These are phyloP conservation scores for Cyprinus carpio DNA, from an alignment of 2,113 vertebrate genomes.

Conservation along the genomic window DNA sequence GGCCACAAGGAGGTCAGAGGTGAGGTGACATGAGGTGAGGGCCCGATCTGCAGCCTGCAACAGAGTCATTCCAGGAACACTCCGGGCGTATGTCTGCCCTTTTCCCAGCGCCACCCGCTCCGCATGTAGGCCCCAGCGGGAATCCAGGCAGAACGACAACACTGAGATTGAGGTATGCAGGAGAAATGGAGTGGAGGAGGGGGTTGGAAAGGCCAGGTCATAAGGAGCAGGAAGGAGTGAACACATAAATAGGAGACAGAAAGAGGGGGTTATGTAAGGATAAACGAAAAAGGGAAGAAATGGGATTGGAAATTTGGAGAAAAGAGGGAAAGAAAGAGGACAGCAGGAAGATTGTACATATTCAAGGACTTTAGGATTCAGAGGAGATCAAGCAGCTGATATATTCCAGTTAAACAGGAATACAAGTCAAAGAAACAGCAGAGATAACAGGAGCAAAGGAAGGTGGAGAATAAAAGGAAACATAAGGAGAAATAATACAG, in stretches of 20 bases:
- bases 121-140: constrained; percentile 89
- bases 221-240: not conserved
- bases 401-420: constrained; percentile 49
- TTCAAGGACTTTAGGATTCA: constrained; percentile 44
- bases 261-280: not conserved
- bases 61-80: constrained; percentile 86
- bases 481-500: constrained; percentile 31
- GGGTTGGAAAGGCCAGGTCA: constrained; percentile 12
- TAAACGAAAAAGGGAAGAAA: not conserved
- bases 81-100: constrained; percentile 91
- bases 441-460: constrained; percentile 29
- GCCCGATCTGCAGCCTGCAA: constrained; percentile 83
- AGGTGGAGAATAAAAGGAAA: constrained; percentile 34
- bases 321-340: constrained; percentile 30
- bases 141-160: constrained; percentile 91
- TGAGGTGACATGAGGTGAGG: constrained; percentile 92
- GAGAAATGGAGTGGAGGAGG: constrained; percentile 2
- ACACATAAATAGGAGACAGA: constrained; percentile 19
- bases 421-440: constrained; percentile 46
- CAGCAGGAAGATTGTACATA: constrained; percentile 46
- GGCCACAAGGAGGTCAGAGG: constrained; percentile 86
- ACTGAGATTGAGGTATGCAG: constrained; percentile 71
- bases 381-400: constrained; percentile 46
- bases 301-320: constrained; percentile 23
- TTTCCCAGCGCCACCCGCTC: constrained; percentile 90